Evolutionary conservation across 2,113 vertebrate species (phyloP), one percentile per base, ranked within the genome.

Genomic region (Girardinichthys multiradiatus): DNA sequence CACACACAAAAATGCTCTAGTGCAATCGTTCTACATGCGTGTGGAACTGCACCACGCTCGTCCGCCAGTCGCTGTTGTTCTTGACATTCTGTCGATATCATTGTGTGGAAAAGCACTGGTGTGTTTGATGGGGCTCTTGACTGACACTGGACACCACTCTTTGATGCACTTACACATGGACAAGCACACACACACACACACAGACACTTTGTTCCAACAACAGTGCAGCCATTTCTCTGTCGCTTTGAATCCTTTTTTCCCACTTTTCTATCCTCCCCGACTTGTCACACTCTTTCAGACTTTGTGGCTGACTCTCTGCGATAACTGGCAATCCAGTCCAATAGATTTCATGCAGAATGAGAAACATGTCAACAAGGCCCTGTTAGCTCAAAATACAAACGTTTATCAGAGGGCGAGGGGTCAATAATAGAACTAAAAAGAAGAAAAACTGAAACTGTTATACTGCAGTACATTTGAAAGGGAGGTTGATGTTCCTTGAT

Each of bases 71-170:
- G 73, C 77, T 79, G 87, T 88, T 90, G 89, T 87, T 83, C 90
- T 90, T 90, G 89, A 93, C 91, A 92, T 93, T 91, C 88, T 84
- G 87, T 93, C 90, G 89, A 94, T 94, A 93, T 78, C 64, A 77
- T 83, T 92, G 86, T 86, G 89, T 90, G 89, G 77, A 80, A 87
- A 87, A 85, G 76, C 83, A 76, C 33, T 21, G 63, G 60, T 77
- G 65, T 72, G 86, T 93, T 93, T 93, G 91, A 94, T 92, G 87
- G 66, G 51, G 66, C 83, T 84, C 87, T 86, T 69, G 54, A 70
- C 80, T 71, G 82, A 83, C 21, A 45, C 74, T 51, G 89, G 77
- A 84, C 84, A 67, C 39, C 72, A 68, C 69, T 80, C 85, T 91
- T 89, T 88, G 86, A 88, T 57, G 74, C 71, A 57, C 26, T 72